Percentiles rank a stretch among this genome's conserved stretches.
phyloP scores from a whole-genome alignment of 2,888 invertebrate genomes.

The Idaea aversata region DNA sequence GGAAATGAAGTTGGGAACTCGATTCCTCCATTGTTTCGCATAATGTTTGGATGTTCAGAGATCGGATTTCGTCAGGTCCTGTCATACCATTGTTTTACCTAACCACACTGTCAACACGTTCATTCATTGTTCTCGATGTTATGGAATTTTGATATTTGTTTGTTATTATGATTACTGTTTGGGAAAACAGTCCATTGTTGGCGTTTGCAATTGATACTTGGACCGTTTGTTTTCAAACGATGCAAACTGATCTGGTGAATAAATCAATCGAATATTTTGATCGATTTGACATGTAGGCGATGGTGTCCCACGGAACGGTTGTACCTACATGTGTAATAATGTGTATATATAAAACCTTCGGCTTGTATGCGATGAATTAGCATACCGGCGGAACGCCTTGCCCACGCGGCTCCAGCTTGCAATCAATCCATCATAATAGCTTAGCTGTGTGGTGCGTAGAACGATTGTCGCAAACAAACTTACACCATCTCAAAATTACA shows the following conservation, averaged over 20 bases:
- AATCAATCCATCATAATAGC: constrained; percentile 70
- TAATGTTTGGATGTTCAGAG: constrained; percentile 45
- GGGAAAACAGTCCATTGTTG: constrained; percentile 16
- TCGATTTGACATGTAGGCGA: constrained; percentile 19
- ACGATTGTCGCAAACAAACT: constrained; percentile 18
- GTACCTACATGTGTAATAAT: constrained; percentile 44
- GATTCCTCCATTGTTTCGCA: constrained; percentile 43
- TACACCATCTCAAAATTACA: constrained; percentile 14
- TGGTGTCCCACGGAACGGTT: constrained; percentile 62
- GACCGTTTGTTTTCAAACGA: constrained; percentile 5
- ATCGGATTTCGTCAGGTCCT: constrained; percentile 49
- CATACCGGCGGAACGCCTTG: constrained; percentile 69
- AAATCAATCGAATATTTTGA: constrained; percentile 25
- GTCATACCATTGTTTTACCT: constrained; percentile 16
- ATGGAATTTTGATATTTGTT: constrained; percentile 16
- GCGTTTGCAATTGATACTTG: background rate
- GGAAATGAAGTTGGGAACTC: constrained; percentile 29
- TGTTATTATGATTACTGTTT: constrained; percentile 13
- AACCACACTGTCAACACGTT: constrained; percentile 6
- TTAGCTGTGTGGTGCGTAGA: constrained; percentile 46
- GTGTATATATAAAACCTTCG: constrained; percentile 49
- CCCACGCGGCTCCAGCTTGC: constrained; percentile 61
- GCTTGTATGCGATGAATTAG: constrained; percentile 63
- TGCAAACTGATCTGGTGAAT: background rate
- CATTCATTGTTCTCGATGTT: constrained; percentile 12